Base-by-base conservation (phyloP, 2,797 vertebrate genomes). In the Esox lucius region DNA sequence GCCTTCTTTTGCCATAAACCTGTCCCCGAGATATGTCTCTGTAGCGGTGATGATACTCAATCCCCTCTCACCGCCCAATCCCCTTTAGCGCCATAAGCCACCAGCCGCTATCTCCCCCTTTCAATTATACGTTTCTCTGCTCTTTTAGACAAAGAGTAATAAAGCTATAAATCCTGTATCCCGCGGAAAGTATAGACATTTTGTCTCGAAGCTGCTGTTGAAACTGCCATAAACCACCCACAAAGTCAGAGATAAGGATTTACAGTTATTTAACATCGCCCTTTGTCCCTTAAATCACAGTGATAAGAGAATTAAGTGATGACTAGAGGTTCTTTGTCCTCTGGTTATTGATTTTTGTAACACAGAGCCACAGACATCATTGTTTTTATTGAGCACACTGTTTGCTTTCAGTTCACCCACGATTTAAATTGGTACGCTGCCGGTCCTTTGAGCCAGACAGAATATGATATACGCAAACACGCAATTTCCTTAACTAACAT, bases 61-160 rank as follows among this genome's bases (percentile, higher is more conserved):
- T 19, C 62, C 68, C 46, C 42, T 24, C 39, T 86, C 86, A 79
- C 78, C 81, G 56, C 1, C 75, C 78, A 73, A 78, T 73, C 16
- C 78, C 79, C 79, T 77, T 73, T 71, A 4, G 76, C 79, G 78
- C 80, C 46, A 80, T 77, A 77, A 67, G 80, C 76, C 46, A 59
- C 81, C 77, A 33, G 80, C 87, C 78, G 83, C 88, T 92, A 90
- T 92, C 91, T 87, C 86, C 82, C 86, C 83, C 87, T 87, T 91
- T 93, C 92, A 92, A 91, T 93, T 92, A 92, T 90, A 80, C 89
- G 88, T 92, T 90, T 89, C 90, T 86, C 83, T 88, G 85, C 87
- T 87, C 88, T 91, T 92, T 92, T 89, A 92, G 89, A 93, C 91
- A 92, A 92, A 91, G 91, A 89, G 87, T 94, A 93, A 94, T 94